phyloP scores from a whole-genome alignment of 2,113 vertebrate species.

The Leptocoma aspasia region DNA sequence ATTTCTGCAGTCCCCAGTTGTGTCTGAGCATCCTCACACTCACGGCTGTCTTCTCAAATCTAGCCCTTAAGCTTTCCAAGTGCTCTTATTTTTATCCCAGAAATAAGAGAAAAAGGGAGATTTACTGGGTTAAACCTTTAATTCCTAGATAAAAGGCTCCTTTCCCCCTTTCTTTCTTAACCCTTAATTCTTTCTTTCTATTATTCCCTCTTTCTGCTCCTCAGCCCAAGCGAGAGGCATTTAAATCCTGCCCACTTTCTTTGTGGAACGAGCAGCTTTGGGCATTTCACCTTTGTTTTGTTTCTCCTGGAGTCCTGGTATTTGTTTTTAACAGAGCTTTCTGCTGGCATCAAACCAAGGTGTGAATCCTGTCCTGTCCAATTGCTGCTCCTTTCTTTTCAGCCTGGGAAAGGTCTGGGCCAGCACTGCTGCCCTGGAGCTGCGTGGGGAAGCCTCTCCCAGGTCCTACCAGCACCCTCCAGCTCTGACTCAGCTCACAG shows the following conservation, averaged over 20 bases:
- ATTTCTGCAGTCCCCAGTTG: background rate
- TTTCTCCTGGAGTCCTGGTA: background rate
- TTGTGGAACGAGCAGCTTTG: background rate
- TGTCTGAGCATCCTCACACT: slow-evolving; percentile 4
- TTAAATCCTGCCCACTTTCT: background rate
- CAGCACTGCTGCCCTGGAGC: background rate
- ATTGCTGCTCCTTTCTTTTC: background rate
- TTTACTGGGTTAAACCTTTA: slow-evolving; percentile 43
- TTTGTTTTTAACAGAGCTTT: background rate
- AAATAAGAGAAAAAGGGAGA: slow-evolving; percentile 21
- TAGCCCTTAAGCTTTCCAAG: slow-evolving; percentile 22
- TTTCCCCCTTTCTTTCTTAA: background rate
- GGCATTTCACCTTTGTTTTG: background rate
- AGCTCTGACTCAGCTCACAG: background rate
- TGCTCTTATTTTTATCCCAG: slow-evolving; percentile 34
- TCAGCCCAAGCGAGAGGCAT: background rate
- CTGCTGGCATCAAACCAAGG: background rate
- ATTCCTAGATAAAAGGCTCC: background rate
- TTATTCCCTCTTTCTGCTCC: background rate
- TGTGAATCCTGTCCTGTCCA: background rate
- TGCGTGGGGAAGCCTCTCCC: background rate
- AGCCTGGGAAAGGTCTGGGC: background rate
- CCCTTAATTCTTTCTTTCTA: background rate
- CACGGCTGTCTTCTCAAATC: background rate
- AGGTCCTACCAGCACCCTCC: background rate